Evolutionary conservation across 2,113 vertebrate species (phyloP).

Genomic region (Athene noctua): DNA sequence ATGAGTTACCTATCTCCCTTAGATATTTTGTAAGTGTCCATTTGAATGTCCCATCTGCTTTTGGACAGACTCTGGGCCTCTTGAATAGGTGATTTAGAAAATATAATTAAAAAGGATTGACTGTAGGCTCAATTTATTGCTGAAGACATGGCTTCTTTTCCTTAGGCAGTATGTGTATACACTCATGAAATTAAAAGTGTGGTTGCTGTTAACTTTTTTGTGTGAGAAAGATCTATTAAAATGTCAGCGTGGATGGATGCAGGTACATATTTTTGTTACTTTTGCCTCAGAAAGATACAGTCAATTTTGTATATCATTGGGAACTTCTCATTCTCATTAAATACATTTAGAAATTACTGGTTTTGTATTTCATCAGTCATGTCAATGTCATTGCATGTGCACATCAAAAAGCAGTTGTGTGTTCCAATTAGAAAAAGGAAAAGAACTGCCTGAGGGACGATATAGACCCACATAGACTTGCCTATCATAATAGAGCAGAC

Average conservation of each 20-base stretch:
- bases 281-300: neutral
- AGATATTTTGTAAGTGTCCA: neutral
- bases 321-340: neutral
- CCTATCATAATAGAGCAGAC: neutral
- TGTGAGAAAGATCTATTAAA: neutral
- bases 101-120: neutral
- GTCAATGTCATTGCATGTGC: neutral
- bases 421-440: conserved; percentile 9
- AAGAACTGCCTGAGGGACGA: conserved; percentile 19
- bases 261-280: neutral
- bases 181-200: neutral
- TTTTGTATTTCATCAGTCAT: neutral
- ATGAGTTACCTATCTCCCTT: neutral
- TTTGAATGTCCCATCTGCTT: neutral
- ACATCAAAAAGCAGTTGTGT: conserved; percentile 14
- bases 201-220: neutral
- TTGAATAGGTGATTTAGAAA: neutral
- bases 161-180: neutral
- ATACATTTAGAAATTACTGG: neutral
- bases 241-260: neutral
- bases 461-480: neutral
- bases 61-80: neutral
- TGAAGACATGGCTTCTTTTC: neutral
- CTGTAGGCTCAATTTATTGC: neutral
- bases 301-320: neutral